Evolutionary conservation across 2,113 vertebrate species (phyloP).

Genomic region (Astur gentilis): DNA sequence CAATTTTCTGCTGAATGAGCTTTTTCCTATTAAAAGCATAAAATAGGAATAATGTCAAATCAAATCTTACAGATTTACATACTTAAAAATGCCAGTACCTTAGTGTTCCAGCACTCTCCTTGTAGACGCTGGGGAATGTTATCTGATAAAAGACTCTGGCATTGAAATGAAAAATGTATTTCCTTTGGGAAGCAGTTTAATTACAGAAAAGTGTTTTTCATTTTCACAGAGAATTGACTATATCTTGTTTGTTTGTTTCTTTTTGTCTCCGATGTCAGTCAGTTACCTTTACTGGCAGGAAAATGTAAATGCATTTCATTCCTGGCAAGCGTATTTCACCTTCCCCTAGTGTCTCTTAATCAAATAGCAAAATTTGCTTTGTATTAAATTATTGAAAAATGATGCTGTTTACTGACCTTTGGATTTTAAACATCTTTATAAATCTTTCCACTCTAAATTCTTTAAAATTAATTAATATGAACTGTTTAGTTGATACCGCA

Average conservation of each 20-base stretch:
- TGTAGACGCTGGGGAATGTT: background rate
- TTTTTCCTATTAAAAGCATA: background rate
- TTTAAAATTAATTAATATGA: background rate
- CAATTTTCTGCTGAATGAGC: background rate
- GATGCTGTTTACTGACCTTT: background rate
- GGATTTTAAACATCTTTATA: background rate
- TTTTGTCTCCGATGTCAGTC: background rate
- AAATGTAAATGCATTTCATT: slow-evolving; percentile 33
- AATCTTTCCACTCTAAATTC: background rate
- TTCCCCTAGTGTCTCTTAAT: background rate
- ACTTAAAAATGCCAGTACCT: background rate
- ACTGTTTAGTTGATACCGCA: background rate
- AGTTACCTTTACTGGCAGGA: background rate
- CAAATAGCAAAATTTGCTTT: background rate
- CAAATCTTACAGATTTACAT: background rate
- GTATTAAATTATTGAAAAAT: slow-evolving; percentile 21
- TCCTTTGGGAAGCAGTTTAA: slow-evolving; percentile 43
- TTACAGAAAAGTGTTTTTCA: slow-evolving; percentile 5
- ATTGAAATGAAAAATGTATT: background rate
- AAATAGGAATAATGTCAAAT: background rate
- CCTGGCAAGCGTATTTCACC: background rate
- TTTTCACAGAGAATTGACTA: slow-evolving; percentile 17
- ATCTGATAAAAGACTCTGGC: background rate
- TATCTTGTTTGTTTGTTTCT: slow-evolving; percentile 16
- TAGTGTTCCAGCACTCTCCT: background rate